Evolutionary conservation across 2,113 vertebrate species (phyloP).

Genomic region (Gavialis gangeticus): DNA sequence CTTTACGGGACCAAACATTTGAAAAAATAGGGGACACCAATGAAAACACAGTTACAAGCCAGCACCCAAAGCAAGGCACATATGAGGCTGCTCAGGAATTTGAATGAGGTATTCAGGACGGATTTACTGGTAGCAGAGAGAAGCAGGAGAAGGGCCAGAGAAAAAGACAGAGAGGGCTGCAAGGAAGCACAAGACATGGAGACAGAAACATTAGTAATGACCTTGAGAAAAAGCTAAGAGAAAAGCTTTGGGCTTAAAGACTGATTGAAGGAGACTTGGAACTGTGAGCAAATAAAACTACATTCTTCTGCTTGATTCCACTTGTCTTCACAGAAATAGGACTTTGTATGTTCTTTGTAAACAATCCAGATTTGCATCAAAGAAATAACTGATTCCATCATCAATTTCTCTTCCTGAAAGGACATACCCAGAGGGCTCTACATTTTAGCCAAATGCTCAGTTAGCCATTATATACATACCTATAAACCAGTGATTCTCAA

Average conservation of each 20-base stretch:
- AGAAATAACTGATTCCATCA: conserved; percentile 25
- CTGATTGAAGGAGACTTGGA: not conserved
- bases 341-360: not conserved
- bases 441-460: not conserved
- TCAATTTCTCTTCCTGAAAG: conserved; percentile 9
- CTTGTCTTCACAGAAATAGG: conserved; percentile 17
- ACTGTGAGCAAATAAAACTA: conserved; percentile 26
- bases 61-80: not conserved
- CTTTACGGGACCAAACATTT: not conserved
- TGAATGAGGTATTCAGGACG: not conserved
- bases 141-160: not conserved
- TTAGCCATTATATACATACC: not conserved
- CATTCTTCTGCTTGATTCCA: conserved; percentile 7
- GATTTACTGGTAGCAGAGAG: not conserved
- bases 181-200: not conserved
- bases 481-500: no score
- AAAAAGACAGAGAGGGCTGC: not conserved
- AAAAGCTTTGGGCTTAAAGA: conserved; percentile 14
- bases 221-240: not conserved
- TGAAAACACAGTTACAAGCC: not conserved
- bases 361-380: not conserved
- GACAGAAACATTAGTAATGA: not conserved
- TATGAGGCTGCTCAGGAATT: not conserved
- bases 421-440: not conserved
- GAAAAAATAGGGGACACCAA: not conserved